A percentile compares a stretch with the other conserved stretches of the same genome.
phyloP scores from a whole-genome alignment of 2,888 invertebrate genomes.

The Trachelus tabidus region DNA sequence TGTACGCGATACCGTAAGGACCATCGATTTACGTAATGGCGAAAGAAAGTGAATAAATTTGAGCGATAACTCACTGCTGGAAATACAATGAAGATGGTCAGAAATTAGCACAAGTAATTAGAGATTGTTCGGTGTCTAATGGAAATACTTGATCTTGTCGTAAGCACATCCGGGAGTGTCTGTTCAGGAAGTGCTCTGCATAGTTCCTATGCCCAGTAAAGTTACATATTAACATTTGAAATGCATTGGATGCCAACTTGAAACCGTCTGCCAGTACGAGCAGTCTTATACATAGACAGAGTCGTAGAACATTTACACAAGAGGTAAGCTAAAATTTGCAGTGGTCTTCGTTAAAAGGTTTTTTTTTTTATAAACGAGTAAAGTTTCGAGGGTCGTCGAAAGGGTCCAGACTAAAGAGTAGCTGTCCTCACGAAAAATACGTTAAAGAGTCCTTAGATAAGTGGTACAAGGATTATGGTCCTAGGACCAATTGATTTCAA shows the following conservation, averaged over 20 bases:
- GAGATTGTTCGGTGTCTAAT: background rate
- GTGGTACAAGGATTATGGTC: background rate
- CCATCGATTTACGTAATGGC: background rate
- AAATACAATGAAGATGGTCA: background rate
- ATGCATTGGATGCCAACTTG: background rate
- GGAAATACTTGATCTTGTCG: background rate
- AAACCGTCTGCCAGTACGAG: background rate
- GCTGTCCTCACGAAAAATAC: background rate
- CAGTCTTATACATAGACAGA: background rate
- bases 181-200: background rate
- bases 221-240: background rate
- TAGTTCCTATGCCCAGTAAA: background rate
- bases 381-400: background rate
- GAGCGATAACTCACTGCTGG: background rate
- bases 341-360: background rate
- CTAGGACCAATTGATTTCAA: background rate
- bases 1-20: background rate
- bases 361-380: background rate
- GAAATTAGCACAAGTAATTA: background rate
- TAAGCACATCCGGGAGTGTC: background rate
- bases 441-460: background rate
- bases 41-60: background rate
- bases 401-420: background rate
- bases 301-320: background rate
- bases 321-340: background rate